These are phyloP conservation scores for Pomatostomus ruficeps DNA, from an alignment of 2,113 vertebrate species.

Conservation along the genomic window DNA sequence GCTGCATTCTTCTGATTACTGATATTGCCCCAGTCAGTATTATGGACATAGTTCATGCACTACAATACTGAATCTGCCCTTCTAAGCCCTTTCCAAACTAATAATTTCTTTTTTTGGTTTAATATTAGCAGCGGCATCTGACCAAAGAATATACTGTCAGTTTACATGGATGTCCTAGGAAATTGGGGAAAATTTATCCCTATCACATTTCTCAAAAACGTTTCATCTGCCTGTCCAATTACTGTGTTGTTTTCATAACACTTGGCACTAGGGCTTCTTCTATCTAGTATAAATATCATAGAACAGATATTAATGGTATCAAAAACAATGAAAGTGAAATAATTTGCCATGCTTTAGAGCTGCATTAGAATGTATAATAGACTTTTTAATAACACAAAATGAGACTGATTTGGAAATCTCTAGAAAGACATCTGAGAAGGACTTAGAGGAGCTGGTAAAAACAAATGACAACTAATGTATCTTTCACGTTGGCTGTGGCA, in stretches of 20 bases:
- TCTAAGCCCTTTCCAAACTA: background rate
- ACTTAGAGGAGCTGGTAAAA: conserved; percentile 55
- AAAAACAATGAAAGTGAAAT: background rate
- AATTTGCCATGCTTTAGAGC: conserved; percentile 25
- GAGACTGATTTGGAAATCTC: conserved; percentile 66
- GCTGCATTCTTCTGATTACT: rapidly evolving
- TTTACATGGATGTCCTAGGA: background rate
- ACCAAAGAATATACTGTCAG: background rate
- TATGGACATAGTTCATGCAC: background rate
- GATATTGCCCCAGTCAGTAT: background rate
- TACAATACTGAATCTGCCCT: background rate
- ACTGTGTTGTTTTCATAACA: background rate
- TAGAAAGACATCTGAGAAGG: conserved; percentile 61
- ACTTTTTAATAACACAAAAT: conserved; percentile 64
- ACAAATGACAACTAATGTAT: conserved; percentile 68
- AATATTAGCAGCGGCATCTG: background rate
- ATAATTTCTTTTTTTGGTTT: background rate
- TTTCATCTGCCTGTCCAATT: background rate
- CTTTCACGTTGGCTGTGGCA: conserved; percentile 66
- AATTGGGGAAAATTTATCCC: background rate
- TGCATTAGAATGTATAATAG: conserved; percentile 55
- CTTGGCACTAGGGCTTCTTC: background rate
- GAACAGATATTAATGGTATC: background rate
- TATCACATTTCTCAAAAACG: background rate
- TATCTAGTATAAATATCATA: background rate